Evolutionary conservation across 2,113 vertebrate genomes (phyloP).

Genomic region (Lophotis ruficrista): DNA sequence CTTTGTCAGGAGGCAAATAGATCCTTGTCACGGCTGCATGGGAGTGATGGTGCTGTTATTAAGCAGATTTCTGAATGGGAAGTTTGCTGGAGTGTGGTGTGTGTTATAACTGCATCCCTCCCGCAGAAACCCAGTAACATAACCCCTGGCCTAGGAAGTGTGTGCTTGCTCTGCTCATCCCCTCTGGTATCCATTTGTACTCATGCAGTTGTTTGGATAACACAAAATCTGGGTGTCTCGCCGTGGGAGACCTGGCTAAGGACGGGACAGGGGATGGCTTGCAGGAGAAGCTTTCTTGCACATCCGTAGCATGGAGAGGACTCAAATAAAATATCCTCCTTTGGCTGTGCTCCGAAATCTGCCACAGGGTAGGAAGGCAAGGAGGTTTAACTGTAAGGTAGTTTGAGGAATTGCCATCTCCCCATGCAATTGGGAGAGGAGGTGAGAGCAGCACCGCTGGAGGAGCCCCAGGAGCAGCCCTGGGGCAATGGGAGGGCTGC

Average conservation of each 20-base stretch:
- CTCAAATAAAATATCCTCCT: not conserved
- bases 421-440: not conserved
- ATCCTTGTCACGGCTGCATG: not conserved
- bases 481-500: not conserved
- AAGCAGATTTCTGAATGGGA: not conserved
- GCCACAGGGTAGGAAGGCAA: accelerated
- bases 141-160: not conserved
- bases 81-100: not conserved
- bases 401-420: not conserved
- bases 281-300: not conserved
- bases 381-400: not conserved
- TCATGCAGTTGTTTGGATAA: not conserved
- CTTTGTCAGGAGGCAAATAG: not conserved
- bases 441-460: accelerated
- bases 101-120: not conserved
- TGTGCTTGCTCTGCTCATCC: not conserved
- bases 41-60: not conserved
- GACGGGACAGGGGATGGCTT: accelerated
- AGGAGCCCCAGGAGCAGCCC: not conserved
- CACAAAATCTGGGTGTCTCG: accelerated
- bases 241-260: not conserved
- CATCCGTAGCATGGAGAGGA: accelerated
- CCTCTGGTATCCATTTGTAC: not conserved
- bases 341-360: not conserved
- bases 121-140: not conserved